Evolutionary conservation across 2,113 vertebrate genomes (phyloP).

Genomic region (Anser cygnoides): DNA sequence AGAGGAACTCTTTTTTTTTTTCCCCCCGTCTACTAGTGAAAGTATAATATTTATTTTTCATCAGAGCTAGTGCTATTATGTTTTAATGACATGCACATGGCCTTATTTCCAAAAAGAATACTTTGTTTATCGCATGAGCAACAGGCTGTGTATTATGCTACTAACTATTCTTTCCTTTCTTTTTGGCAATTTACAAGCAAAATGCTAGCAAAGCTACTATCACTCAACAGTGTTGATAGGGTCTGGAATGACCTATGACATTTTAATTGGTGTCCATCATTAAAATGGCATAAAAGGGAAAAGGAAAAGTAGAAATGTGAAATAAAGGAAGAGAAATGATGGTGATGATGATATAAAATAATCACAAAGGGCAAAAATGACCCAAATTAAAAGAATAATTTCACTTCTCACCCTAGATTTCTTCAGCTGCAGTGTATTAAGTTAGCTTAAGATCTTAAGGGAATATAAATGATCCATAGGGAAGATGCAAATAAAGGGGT

Average conservation of each 20-base stretch:
- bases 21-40: neutral
- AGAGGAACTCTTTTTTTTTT: neutral
- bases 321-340: neutral
- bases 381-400: neutral
- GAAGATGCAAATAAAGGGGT: neutral
- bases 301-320: neutral
- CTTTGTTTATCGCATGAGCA: neutral
- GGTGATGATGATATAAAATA: slow-evolving; percentile 2
- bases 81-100: neutral
- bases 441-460: neutral
- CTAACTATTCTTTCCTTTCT: neutral
- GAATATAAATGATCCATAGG: neutral
- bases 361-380: neutral
- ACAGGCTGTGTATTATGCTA: neutral
- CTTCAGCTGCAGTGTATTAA: neutral
- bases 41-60: neutral
- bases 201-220: neutral
- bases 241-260: neutral
- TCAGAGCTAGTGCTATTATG: neutral
- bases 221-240: neutral
- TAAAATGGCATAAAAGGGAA: neutral
- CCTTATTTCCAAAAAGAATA: neutral
- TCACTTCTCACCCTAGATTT: neutral
- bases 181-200: neutral
- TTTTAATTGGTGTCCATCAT: neutral